Evolutionary conservation across 2,797 vertebrate genomes (phyloP), one percentile per base, ranked within the genome.

Genomic region (Eptatretus atami): DNA sequence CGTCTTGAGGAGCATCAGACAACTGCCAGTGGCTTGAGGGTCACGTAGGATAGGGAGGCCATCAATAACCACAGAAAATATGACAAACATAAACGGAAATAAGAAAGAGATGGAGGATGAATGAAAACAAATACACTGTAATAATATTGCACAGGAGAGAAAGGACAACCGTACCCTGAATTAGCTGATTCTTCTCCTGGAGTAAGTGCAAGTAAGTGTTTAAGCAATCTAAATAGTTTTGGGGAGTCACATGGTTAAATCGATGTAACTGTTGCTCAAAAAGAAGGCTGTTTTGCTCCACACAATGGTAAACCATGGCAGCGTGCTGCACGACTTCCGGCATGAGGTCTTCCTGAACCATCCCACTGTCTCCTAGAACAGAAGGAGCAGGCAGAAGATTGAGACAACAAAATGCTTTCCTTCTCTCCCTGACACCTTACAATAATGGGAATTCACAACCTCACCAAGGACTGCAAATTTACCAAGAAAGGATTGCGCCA

Each of bases 191-290:
- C 70, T 92, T 90, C 70, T 93, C 83, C 2, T 85, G 74, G 69
- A 98, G 70, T 54, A 98, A 70, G 31, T 68, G 79, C 6, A 76
- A 74, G 52, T 92, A 98, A 0, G 80, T 87, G 66, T 71, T 78
- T 64, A 96, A 83, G 66, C 92, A 96, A 68, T 95, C 90, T 63
- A 98, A 77, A 72, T 78, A 98, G 70, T 93, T 98, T 76, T 93
- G 96, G 11, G 92, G 86, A 2, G 86, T 94, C 12, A 95, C 87
- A 0, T 78, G 83, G 74, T 96, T 96, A 67, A 73, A 79, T 55
- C 86, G 81, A 12, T 88, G 77, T 65, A 87, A 71, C 68, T 86
- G 93, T 73, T 84, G 86, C 44, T 75, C 79, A 67, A 94, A 93
- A 1, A 72, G 74, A 64, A 75, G 79, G 73, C 90, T 95, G 74